These are phyloP conservation scores for Cisticola juncidis DNA, from an alignment of 2,113 vertebrate species.

Conservation along the genomic window DNA sequence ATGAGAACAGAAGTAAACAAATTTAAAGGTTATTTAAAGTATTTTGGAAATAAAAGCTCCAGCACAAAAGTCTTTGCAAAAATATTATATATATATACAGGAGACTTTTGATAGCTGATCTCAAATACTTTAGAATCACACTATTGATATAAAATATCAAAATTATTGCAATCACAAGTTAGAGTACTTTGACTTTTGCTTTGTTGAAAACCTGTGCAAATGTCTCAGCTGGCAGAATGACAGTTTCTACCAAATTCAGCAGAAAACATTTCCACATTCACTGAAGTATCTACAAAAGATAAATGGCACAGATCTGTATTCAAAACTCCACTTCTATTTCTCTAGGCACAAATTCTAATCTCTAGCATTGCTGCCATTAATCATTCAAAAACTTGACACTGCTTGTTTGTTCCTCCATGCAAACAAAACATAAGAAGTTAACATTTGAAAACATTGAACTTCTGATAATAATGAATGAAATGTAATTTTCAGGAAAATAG, in stretches of 20 bases:
- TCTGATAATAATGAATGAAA: not conserved
- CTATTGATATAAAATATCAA: not conserved
- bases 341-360: not conserved
- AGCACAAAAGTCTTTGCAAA: not conserved
- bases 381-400: not conserved
- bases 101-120: not conserved
- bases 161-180: not conserved
- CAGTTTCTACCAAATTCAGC: not conserved
- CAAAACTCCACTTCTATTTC: not conserved
- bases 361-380: not conserved
- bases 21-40: not conserved
- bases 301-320: not conserved
- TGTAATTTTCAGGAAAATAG: not conserved
- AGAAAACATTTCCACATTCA: not conserved
- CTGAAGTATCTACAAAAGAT: not conserved
- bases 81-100: not conserved
- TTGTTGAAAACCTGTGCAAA: not conserved
- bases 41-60: not conserved
- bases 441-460: not conserved
- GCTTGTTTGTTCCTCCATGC: not conserved
- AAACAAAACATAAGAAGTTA: not conserved
- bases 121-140: not conserved
- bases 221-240: not conserved
- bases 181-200: not conserved
- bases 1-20: not conserved